Evolutionary conservation across 2,113 vertebrate genomes (phyloP), one percentile per base, ranked within the genome.

Genomic region (Anser cygnoides): DNA sequence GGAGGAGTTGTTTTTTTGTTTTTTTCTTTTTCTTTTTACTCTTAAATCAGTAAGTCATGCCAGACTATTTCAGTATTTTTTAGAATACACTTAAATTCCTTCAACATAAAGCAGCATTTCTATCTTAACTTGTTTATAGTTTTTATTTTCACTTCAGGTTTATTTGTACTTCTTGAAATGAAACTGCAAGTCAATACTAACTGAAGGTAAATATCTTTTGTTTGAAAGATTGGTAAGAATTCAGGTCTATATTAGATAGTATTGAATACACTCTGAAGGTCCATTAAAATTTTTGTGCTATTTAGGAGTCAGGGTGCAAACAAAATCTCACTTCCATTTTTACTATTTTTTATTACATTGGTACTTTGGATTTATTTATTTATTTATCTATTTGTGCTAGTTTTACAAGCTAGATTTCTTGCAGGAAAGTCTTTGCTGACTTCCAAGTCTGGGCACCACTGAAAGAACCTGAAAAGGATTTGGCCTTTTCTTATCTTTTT

Each of bases 221-320:
- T 71, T 77, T 93, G 87, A 71, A 90, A 82, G 87, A 58, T 83
- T 81, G 75, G 43, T 70, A 54, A 86, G n/a, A 72, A 85, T 76
- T 81, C 70, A 21, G 54, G 63, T 50, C 66, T 81, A 65, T 59
- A 86, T 81, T 81, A 81, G 63, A 65, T 63, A 50, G 35, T 52
- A 76, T 81, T 86, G 75, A 86, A 76, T 76, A 61, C 85, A 54
- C 43, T 70, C 54, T 75, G 49, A 81, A 70, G 35, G 54, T 80
- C 44, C 41, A 43, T 80, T 62, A 65, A 57, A 31, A 11, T 33
- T n/a, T n/a, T 39, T 76, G 10, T 26, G 43, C 35, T 39, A n/a
- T 35, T 35, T 52, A 14, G 23, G 28, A 29, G 66, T 23, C 31
- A 35, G n/a, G 29, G 49, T 50, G 26, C n/a, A 50, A 49, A 49